Conservation (phyloP, 2,113 vertebrate genomes). For the Copsychus sechellarum region DNA sequence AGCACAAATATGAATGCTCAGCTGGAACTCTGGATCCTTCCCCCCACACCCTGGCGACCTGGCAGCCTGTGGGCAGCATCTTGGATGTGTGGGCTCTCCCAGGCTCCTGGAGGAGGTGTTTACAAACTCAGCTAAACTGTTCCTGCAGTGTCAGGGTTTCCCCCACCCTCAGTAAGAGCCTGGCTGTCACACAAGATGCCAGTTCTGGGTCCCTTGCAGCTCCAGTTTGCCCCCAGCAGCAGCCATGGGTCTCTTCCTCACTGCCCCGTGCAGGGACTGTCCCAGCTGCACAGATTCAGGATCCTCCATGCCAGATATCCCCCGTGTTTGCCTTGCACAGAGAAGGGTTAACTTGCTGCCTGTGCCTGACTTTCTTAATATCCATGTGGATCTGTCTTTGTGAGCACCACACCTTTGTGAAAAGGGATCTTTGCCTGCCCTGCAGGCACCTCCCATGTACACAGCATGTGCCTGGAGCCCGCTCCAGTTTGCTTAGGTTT, state of each 20-base stretch:
- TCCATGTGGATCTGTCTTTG: not conserved
- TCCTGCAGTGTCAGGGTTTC: not conserved
- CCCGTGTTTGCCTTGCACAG: not conserved
- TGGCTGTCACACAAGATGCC: not conserved
- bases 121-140: not conserved
- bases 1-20: not conserved
- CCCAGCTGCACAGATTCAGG: not conserved
- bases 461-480: not conserved
- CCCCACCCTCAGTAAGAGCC: not conserved
- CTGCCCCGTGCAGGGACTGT: not conserved
- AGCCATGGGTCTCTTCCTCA: accelerated
- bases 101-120: not conserved
- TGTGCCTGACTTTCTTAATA: not conserved
- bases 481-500: not conserved
- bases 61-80: not conserved
- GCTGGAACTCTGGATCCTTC: not conserved
- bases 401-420: not conserved
- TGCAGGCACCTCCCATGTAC: not conserved
- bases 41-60: not conserved
- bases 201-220: accelerated
- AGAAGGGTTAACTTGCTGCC: not conserved
- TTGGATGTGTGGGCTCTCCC: not conserved
- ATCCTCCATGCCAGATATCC: accelerated
- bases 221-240: not conserved
- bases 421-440: not conserved